A percentile compares a stretch with the other conserved stretches of the same genome.
phyloP scores from a whole-genome alignment of 2,113 vertebrate species.

The Sinosuthora webbiana region DNA sequence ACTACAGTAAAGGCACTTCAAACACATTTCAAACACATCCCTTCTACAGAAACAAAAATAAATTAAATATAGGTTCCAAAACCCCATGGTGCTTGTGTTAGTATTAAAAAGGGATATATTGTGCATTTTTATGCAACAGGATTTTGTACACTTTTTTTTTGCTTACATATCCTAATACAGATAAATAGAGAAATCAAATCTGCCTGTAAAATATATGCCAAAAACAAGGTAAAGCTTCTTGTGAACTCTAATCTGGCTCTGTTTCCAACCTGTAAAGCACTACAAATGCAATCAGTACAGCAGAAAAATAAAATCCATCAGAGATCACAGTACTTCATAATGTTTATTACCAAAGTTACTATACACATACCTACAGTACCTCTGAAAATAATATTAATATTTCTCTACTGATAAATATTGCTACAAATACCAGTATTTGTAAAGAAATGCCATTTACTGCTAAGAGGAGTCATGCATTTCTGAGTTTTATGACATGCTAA shows the following conservation, averaged over 20 bases:
- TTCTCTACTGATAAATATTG: background rate
- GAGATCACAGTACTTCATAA: background rate
- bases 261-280: background rate
- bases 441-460: background rate
- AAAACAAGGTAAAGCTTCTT: background rate
- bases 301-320: background rate
- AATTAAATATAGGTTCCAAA: background rate
- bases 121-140: background rate
- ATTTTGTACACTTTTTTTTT: background rate
- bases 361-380: background rate
- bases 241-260: background rate
- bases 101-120: background rate
- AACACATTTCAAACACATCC: background rate
- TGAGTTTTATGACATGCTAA: background rate
- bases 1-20: background rate
- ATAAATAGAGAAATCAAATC: background rate
- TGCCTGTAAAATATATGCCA: background rate
- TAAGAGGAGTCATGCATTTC: background rate
- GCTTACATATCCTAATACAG: background rate
- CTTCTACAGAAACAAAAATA: background rate
- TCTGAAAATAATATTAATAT: background rate
- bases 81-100: background rate
- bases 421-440: background rate
- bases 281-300: background rate
- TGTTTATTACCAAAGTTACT: background rate